A percentile compares a stretch with the other conserved stretches of the same genome.
phyloP scores from a whole-genome alignment of 2,888 invertebrate genomes.

The Petrolisthes cinctipes region DNA sequence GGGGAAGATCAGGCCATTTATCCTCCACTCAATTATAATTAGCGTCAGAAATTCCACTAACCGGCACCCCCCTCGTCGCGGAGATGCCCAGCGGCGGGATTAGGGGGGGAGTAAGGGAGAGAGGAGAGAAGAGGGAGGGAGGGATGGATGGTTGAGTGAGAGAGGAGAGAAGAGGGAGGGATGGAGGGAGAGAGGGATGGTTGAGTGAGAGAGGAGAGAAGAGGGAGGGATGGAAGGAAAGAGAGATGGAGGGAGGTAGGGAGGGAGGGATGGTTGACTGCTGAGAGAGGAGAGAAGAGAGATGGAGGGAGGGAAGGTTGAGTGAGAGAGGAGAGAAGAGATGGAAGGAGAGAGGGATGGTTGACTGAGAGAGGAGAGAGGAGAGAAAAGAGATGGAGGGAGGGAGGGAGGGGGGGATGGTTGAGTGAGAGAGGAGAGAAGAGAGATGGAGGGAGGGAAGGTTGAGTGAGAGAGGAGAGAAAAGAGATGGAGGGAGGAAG shows the following conservation, averaged over 20 bases:
- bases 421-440: background rate
- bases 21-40: too few species aligned
- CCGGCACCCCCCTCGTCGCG: too few species aligned
- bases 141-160: background rate
- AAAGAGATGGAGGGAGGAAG: background rate
- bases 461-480: background rate
- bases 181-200: slow-evolving; percentile 3
- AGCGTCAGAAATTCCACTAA: too few species aligned
- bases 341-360: slow-evolving; percentile 13
- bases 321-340: background rate
- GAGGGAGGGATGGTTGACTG: background rate
- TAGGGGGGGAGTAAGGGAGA: background rate
- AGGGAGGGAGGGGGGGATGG: background rate
- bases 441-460: background rate
- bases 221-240: background rate
- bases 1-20: too few species aligned
- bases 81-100: background rate
- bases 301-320: too few species aligned
- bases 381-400: background rate
- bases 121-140: background rate
- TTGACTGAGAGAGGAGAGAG: background rate
- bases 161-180: too few species aligned
- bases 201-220: slow-evolving; percentile 28
- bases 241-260: background rate
- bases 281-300: background rate